phyloP scores from a whole-genome alignment of 2,113 vertebrate species.

The Cranoglanis bouderius region DNA sequence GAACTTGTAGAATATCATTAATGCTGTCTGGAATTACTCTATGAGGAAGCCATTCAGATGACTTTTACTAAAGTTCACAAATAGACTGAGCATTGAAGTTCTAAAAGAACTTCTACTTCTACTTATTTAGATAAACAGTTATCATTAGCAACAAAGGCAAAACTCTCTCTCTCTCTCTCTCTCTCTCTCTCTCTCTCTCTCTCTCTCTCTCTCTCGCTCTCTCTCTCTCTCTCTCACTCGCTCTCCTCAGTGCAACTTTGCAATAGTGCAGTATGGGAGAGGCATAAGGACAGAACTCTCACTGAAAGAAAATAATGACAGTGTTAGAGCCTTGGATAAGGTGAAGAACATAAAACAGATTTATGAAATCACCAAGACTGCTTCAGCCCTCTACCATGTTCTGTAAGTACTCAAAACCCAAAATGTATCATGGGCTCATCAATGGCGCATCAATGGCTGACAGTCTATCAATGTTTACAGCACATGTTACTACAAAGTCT shows the following conservation, averaged over 20 bases:
- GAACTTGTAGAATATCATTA: neutral
- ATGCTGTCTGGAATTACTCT: no score
- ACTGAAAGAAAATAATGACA: neutral
- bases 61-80: neutral
- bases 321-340: neutral
- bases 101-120: no score
- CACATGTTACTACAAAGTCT: neutral
- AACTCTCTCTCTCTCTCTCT: neutral
- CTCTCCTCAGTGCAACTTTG: conserved; percentile 7
- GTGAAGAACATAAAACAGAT: neutral
- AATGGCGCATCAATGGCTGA: neutral
- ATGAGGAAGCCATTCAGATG: neutral
- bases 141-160: neutral
- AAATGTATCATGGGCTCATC: neutral
- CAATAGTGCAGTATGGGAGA: conserved; percentile 8
- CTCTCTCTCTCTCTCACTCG: neutral
- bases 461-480: neutral
- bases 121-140: neutral
- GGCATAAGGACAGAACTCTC: conserved; percentile 6
- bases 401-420: neutral
- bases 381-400: conserved; percentile 10
- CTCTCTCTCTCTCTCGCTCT: neutral
- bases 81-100: neutral
- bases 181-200: neutral
- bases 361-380: neutral